These are phyloP conservation scores for Eueides isabella DNA, from an alignment of 1,140 invertebrate species.

Conservation along the genomic window DNA sequence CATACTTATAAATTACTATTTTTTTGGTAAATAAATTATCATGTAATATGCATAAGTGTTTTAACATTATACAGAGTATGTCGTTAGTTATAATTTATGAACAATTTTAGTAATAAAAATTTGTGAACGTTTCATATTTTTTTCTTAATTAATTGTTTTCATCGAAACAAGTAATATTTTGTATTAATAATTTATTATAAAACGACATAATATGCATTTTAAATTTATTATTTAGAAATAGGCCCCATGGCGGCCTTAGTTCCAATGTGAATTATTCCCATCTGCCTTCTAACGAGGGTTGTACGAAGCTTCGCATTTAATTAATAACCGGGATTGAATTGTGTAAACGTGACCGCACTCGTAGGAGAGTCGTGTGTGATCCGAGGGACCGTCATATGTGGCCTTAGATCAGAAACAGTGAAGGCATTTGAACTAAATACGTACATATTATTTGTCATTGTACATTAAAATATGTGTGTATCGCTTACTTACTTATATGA, in stretches of 20 bases:
- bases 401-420: not conserved
- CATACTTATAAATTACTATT: not conserved
- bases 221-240: not conserved
- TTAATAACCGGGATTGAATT: slow-evolving; percentile 4
- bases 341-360: slow-evolving; percentile 3
- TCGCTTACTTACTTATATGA: no score
- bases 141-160: not conserved
- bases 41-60: not conserved
- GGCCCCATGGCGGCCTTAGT: not conserved
- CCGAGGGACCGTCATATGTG: not conserved
- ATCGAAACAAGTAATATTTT: not conserved
- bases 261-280: not conserved
- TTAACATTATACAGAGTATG: not conserved
- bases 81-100: not conserved
- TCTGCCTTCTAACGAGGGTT: not conserved
- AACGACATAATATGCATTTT: not conserved
- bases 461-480: no score
- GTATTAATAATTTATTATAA: not conserved
- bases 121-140: not conserved
- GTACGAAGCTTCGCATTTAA: not conserved
- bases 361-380: not conserved
- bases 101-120: not conserved
- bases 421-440: not conserved
- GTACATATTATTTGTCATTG: not conserved
- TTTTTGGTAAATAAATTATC: not conserved